Percentiles rank a stretch among this genome's conserved stretches.
Evolutionary conservation across 2,888 invertebrate genomes (phyloP).

Genomic region (Protonemura montana): DNA sequence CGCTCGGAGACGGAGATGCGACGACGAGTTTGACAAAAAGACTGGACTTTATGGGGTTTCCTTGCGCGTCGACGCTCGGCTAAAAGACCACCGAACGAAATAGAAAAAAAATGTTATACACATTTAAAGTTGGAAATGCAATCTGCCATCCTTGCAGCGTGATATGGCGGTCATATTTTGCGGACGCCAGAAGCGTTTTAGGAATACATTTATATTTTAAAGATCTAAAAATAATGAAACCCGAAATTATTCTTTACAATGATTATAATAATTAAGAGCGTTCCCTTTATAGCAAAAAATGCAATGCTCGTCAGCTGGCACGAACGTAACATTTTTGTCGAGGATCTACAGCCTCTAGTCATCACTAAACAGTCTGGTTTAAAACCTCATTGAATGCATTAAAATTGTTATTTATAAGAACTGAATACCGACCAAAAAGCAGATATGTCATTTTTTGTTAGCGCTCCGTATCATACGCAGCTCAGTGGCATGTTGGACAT

Average conservation of each 20-base stretch:
- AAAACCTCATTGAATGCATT: constrained; percentile 1
- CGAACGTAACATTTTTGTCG: not conserved
- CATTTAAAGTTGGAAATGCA: constrained; percentile 1
- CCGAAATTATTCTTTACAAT: not conserved
- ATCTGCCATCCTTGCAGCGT: not conserved
- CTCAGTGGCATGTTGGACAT: constrained; percentile 35
- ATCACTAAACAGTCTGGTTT: not conserved
- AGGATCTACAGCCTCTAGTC: constrained; percentile 1
- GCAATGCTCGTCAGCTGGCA: not conserved
- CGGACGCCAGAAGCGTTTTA: not conserved
- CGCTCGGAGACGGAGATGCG: not conserved
- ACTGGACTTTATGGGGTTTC: not conserved
- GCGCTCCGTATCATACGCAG: not conserved
- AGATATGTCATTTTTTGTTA: not conserved
- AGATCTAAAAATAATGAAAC: not conserved
- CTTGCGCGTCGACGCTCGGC: not conserved
- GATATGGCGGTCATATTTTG: not conserved
- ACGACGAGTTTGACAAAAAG: not conserved
- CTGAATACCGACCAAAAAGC: not conserved
- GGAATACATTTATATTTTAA: not conserved
- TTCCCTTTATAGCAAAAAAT: not conserved
- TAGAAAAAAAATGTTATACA: not conserved
- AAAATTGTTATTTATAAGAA: not conserved
- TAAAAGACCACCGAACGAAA: not conserved
- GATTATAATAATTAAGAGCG: not conserved